A percentile compares a stretch with the other conserved stretches of the same genome.
Evolutionary conservation across 2,888 invertebrate genomes (phyloP).

Genomic region (Thera britannica): DNA sequence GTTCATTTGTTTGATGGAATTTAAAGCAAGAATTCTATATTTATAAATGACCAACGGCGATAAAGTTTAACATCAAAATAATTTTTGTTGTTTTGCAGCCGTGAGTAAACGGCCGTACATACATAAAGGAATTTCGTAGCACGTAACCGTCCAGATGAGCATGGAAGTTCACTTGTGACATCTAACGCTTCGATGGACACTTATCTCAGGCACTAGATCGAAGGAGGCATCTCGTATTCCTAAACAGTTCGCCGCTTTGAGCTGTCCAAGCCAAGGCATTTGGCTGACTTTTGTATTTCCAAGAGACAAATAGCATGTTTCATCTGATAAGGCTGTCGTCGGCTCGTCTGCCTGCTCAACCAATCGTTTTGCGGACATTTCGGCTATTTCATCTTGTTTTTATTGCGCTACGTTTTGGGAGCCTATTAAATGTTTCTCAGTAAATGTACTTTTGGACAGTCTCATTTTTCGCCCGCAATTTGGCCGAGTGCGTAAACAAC

Average conservation of each 20-base stretch:
- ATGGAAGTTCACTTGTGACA: no score
- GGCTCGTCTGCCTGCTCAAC: slow-evolving; percentile 71
- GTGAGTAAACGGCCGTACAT: no score
- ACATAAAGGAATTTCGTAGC: no score
- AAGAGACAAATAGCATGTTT: slow-evolving; percentile 76
- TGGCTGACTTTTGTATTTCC: slow-evolving; percentile 72
- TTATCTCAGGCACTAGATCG: slow-evolving; percentile 26
- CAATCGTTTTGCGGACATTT: slow-evolving; percentile 73
- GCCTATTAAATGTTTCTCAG: slow-evolving; percentile 46
- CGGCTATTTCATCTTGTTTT: slow-evolving; percentile 67
- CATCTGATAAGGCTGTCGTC: slow-evolving; percentile 80
- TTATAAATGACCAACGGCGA: no score
- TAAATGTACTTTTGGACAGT: slow-evolving; percentile 29
- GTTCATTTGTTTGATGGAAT: no score
- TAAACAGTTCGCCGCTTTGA: slow-evolving; percentile 59
- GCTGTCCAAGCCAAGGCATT: slow-evolving; percentile 65
- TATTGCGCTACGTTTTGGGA: slow-evolving; percentile 55
- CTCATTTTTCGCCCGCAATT: slow-evolving; percentile 23
- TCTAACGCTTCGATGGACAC: slow-evolving; percentile 3
- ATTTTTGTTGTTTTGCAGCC: no score
- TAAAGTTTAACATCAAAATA: no score
- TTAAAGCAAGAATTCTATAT: no score
- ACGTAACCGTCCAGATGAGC: no score
- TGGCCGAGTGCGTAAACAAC: slow-evolving; percentile 5
- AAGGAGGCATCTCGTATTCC: slow-evolving; percentile 60